These are phyloP conservation scores for Cheilosia urbana DNA, from an alignment of 2,888 invertebrate species.

Conservation along the genomic window DNA sequence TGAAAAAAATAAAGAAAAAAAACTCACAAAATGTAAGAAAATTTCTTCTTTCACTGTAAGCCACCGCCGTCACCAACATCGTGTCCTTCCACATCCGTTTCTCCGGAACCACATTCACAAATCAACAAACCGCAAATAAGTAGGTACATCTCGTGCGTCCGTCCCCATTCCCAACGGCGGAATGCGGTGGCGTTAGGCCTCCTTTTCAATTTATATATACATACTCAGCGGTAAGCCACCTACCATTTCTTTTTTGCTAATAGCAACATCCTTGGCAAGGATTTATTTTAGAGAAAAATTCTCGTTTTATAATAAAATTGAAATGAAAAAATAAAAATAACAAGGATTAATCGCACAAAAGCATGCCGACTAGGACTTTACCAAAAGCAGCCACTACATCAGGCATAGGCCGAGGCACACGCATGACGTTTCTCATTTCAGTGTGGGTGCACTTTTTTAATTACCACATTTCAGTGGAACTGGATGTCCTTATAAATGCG, in stretches of 20 bases:
- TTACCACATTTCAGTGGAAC: slow-evolving; percentile 60
- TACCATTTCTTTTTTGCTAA: slow-evolving; percentile 1
- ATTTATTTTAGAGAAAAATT: slow-evolving; percentile 52
- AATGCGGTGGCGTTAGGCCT: not conserved
- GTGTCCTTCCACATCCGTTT: slow-evolving; percentile 55
- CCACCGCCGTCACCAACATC: slow-evolving; percentile 1
- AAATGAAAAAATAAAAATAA: slow-evolving; percentile 18
- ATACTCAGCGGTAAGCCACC: slow-evolving; percentile 4
- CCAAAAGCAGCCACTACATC: slow-evolving; percentile 3
- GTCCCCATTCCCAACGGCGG: not conserved
- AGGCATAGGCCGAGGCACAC: slow-evolving; percentile 26
- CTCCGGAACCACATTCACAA: slow-evolving; percentile 49
- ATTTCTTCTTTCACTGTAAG: not conserved
- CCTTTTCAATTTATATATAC: slow-evolving; percentile 37
- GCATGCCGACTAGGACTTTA: slow-evolving; percentile 24
- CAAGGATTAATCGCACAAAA: slow-evolving; percentile 39
- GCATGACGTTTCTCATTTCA: slow-evolving; percentile 39
- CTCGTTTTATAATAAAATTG: slow-evolving; percentile 1
- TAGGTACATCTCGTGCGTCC: slow-evolving; percentile 38
- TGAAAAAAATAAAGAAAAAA: slow-evolving; percentile 12
- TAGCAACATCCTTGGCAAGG: slow-evolving; percentile 62
- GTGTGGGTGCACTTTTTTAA: slow-evolving; percentile 72
- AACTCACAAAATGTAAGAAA: not conserved
- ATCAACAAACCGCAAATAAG: slow-evolving; percentile 72
- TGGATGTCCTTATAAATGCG: slow-evolving; percentile 45